A percentile compares a stretch with the other conserved stretches of the same genome.
Evolutionary conservation across 2,113 vertebrate species (phyloP).

Genomic region (Struthidea cinerea): DNA sequence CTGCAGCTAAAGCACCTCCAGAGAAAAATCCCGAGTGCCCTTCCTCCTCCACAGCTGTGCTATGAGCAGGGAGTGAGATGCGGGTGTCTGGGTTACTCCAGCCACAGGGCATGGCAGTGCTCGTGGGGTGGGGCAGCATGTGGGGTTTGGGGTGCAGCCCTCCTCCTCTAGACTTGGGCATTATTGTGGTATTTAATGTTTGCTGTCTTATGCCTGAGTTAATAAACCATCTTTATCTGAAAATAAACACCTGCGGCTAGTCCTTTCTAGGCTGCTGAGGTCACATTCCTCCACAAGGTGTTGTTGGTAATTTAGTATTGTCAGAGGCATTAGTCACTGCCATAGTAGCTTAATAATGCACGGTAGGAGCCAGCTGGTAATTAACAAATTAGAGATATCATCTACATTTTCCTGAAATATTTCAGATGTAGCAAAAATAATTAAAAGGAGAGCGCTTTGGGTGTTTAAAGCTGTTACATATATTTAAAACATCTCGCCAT

Average conservation of each 20-base stretch:
- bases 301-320: slow-evolving; percentile 35
- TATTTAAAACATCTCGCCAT: not conserved
- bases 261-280: not conserved
- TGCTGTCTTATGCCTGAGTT: not conserved
- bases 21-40: not conserved
- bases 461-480: not conserved
- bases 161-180: not conserved
- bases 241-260: slow-evolving; percentile 24
- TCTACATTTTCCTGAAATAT: slow-evolving; percentile 11
- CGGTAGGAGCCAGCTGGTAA: slow-evolving; percentile 19
- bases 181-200: not conserved
- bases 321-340: slow-evolving; percentile 47
- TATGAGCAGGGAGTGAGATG: not conserved
- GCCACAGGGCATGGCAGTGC: rapidly evolving
- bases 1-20: not conserved
- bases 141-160: not conserved
- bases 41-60: not conserved
- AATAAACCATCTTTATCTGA: not conserved
- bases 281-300: slow-evolving; percentile 27
- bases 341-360: not conserved
- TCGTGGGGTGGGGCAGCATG: rapidly evolving
- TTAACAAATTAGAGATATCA: slow-evolving; percentile 26
- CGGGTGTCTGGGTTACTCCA: not conserved
- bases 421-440: slow-evolving; percentile 15
- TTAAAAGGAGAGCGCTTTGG: not conserved